These are phyloP conservation scores for Diabrotica virgifera DNA, from an alignment of 1,140 invertebrate genomes.

Conservation along the genomic window DNA sequence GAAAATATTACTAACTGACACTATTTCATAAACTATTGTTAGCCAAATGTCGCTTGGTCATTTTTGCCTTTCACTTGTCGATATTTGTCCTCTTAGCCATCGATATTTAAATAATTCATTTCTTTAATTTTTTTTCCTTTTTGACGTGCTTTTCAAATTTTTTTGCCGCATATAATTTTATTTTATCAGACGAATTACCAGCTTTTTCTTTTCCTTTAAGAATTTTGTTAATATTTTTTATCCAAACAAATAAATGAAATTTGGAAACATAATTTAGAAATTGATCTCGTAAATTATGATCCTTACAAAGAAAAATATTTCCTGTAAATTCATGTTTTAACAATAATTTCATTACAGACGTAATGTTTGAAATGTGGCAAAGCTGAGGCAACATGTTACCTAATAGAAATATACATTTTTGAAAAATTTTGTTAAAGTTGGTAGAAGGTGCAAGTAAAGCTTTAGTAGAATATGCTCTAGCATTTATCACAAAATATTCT, in stretches of 20 bases:
- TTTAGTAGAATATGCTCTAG: not conserved
- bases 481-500: not conserved
- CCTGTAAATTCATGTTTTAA: not conserved
- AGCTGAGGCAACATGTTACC: not conserved
- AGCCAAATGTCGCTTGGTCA: too few relatives aligned
- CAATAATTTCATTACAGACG: not conserved
- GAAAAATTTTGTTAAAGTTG: not conserved
- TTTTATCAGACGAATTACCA: not conserved
- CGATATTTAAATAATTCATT: too few relatives aligned
- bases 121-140: too few relatives aligned
- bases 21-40: too few relatives aligned
- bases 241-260: conserved; percentile 7
- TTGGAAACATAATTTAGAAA: not conserved
- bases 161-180: not conserved
- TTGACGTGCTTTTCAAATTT: too few relatives aligned
- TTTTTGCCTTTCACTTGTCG: too few relatives aligned
- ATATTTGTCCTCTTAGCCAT: too few relatives aligned
- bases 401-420: not conserved
- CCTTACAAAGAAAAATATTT: not conserved
- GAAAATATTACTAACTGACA: too few relatives aligned
- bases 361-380: not conserved
- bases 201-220: not conserved
- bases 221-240: conserved; percentile 12
- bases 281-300: not conserved
- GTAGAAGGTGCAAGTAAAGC: not conserved